phyloP scores from a whole-genome alignment of 2,797 vertebrate genomes.

The Sebastes trivittatus region DNA sequence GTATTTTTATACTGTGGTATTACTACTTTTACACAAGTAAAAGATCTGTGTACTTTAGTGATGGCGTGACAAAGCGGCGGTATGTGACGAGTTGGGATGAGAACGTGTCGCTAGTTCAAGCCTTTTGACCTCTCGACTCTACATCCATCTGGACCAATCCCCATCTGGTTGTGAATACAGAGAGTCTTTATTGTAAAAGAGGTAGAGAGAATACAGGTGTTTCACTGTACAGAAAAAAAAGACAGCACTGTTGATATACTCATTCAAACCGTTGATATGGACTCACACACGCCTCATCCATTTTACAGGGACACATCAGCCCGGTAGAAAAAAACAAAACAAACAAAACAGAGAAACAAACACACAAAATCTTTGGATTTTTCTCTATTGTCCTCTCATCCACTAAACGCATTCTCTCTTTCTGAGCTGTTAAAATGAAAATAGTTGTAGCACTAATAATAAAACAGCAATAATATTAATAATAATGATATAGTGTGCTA shows the following conservation, averaged over 20 bases:
- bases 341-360: slow-evolving; percentile 76
- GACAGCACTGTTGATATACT: slow-evolving; percentile 84
- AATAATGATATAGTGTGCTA: slow-evolving; percentile 75
- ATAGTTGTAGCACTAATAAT: slow-evolving; percentile 71
- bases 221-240: slow-evolving; percentile 88
- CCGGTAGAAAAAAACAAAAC: slow-evolving; percentile 71
- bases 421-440: slow-evolving; percentile 77
- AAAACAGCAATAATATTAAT: slow-evolving; percentile 79
- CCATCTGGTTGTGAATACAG: slow-evolving; percentile 80
- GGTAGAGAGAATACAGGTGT: slow-evolving; percentile 90
- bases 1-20: not conserved
- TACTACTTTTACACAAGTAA: not conserved
- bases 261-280: slow-evolving; percentile 81
- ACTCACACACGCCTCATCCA: slow-evolving; percentile 71
- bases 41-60: no score
- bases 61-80: no score
- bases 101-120: not conserved
- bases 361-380: slow-evolving; percentile 87
- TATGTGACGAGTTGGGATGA: no score
- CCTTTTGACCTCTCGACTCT: not conserved
- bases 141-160: not conserved
- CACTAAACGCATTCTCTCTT: slow-evolving; percentile 76
- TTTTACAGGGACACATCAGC: slow-evolving; percentile 65
- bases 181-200: slow-evolving; percentile 91
- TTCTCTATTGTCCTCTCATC: slow-evolving; percentile 83